Base-by-base conservation (phyloP, 2,113 vertebrate genomes). In the Melierax canorus region DNA sequence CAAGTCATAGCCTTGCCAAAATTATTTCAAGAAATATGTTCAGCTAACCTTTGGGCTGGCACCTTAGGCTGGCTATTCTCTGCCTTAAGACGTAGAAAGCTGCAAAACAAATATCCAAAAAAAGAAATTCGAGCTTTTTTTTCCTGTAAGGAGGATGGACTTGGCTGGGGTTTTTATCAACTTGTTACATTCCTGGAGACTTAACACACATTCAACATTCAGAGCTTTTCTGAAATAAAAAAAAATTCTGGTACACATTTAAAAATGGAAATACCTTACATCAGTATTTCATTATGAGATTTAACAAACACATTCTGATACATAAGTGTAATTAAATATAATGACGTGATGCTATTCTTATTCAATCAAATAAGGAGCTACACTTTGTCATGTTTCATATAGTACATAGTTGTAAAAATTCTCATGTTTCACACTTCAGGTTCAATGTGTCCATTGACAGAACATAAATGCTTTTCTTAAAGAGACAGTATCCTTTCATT, bases 101-200 rank as follows among this genome's bases (percentile, higher is more conserved):
- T 99, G 99, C 98, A 99, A 99, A 99, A 99, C 99, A 99, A 99
- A 99, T 98, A 98, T 99, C 98, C 99, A 99, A 98, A 99, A 98
- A 99, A 98, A 99, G 97, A 98, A 98, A 99, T 97, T 98, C 98
- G 98, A 98, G 97, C 91, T 97, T 96, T 98, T 95, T 94, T 97
- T 96, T 97, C 91, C 95, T 97, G 98, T 96, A 97, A 98, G 98
- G 95, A 98, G 97, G 98, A 98, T 98, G 98, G 98, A 98, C 95
- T 98, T 98, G 98, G 97, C 94, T 98, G 98, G 97, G 96, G 79
- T 88, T 98, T 97, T 98, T 98, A 98, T 98, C 98, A 98, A 98
- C 97, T 98, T 98, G 98, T 98, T 98, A 99, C 98, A 98, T 98
- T 98, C 98, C 97, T 92, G 98, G 94, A 98, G 98, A 98, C 94